Base-by-base conservation (phyloP, 2,113 vertebrate genomes). In the Cariama cristata region DNA sequence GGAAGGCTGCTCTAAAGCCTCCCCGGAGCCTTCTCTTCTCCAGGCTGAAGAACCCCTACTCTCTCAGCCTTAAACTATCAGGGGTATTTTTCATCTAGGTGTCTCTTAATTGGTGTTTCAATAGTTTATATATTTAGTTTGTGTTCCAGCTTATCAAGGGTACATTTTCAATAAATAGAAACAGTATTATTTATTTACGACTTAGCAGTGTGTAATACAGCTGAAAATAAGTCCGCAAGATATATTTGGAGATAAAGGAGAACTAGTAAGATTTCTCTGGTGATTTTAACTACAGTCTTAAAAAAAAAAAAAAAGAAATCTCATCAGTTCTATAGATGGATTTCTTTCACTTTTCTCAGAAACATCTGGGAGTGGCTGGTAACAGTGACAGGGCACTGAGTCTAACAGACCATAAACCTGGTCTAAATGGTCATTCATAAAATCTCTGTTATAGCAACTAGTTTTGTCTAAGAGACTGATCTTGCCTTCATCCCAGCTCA, bases 81-180 rank as follows among this genome's bases (percentile, higher is more conserved):
- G 4, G 2, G 0, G 3, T n/a, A 38, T 66, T 69, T 68, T 28
- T 23, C 27, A 32, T 2, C 4, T 30, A 53, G 17, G 2, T 26
- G 3, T 59, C 30, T 73, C 30, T 42, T 13, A 74, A 58, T 13
- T 71, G 17, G 6, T 71, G 12, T 17, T 69, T 86, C 45, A 69
- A 22, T 20, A 58, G 27, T n/a, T 92, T 44, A 68, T n/a, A 11
- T 64, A 32, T 81, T 77, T 74, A 87, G 8, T 4, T 69, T 86
- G 14, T 63, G 14, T 66, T 23, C 53, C 44, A 62, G 22, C 4
- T 80, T 92, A 62, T 68, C 12, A 63, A 56, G 24, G 9, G 4
- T 47, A 52, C 0, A 8, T 71, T 91, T 84, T 40, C 30, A 69
- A 55, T 69, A 64, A 88, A 49, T 9, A 69, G 33, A 55, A 93